These are phyloP conservation scores for Macropodus opercularis DNA, from an alignment of 2,797 vertebrate species.

Conservation along the genomic window DNA sequence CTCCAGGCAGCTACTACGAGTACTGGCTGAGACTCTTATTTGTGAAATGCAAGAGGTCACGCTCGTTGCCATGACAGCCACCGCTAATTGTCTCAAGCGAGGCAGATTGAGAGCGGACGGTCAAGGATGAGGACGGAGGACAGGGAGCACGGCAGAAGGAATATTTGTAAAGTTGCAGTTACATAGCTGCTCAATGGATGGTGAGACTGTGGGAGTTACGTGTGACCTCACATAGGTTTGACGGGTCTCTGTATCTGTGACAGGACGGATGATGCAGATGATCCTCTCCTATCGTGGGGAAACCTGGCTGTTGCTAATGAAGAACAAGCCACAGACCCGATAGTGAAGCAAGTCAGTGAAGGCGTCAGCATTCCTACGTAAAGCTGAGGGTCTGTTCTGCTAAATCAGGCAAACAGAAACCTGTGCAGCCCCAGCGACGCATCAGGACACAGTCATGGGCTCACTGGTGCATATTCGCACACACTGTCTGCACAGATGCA, in stretches of 20 bases:
- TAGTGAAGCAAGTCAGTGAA: conserved; percentile 68
- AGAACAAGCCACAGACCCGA: conserved; percentile 61
- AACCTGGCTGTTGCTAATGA: conserved; percentile 62
- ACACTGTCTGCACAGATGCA: conserved; percentile 58
- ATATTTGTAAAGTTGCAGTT: conserved; percentile 7
- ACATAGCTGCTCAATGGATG: conserved; percentile 1
- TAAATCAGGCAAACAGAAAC: conserved; percentile 71
- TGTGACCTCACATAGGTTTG: conserved; percentile 32
- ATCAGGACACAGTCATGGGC: conserved; percentile 56
- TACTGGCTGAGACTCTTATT: conserved; percentile 40
- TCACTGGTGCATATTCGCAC: conserved; percentile 38
- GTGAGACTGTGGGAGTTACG: not conserved
- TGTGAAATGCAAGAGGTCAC: conserved; percentile 59
- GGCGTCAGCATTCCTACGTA: conserved; percentile 71
- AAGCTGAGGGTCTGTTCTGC: conserved; percentile 61
- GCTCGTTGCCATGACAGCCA: conserved; percentile 69
- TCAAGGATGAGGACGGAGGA: conserved; percentile 41
- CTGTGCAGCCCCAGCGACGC: conserved; percentile 48
- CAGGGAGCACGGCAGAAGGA: conserved; percentile 38
- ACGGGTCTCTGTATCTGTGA: conserved; percentile 42
- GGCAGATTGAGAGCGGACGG: conserved; percentile 28
- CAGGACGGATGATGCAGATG: conserved; percentile 40
- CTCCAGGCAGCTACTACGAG: conserved; percentile 26
- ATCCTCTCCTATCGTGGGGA: conserved; percentile 54
- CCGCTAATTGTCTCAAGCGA: conserved; percentile 44